phyloP scores from a whole-genome alignment of 1,140 invertebrate species.

The Nixonia krombeini region DNA sequence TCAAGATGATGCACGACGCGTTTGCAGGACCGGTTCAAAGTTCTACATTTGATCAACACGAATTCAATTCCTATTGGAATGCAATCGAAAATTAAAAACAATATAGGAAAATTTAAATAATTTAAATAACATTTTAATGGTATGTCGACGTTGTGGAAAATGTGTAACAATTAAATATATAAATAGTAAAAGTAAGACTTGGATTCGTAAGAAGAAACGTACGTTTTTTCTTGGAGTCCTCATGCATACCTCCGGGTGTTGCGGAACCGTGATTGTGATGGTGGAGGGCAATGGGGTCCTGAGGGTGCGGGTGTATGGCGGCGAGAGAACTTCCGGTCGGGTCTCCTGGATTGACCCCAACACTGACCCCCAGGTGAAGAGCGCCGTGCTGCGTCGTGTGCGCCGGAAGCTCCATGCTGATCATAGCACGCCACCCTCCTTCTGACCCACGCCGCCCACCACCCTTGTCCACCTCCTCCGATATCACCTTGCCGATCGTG shows the following conservation, averaged over 20 bases:
- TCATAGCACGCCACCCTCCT: slow-evolving; percentile 64
- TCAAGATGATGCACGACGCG: too few species aligned
- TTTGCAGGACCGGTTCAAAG: too few species aligned
- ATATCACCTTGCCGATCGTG: slow-evolving; percentile 56
- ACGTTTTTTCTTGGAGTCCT: slow-evolving; percentile 70
- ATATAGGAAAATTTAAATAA: too few species aligned
- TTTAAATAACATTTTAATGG: too few species aligned
- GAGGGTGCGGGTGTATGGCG: slow-evolving; percentile 63
- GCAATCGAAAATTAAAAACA: too few species aligned
- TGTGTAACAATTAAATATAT: slow-evolving; percentile 6
- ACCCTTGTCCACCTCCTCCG: slow-evolving; percentile 54
- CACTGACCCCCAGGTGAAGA: slow-evolving; percentile 63
- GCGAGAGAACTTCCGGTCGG: slow-evolving; percentile 60
- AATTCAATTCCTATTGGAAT: too few species aligned
- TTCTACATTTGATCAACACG: too few species aligned
- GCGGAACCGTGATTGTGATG: slow-evolving; percentile 62
- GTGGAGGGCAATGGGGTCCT: slow-evolving; percentile 61
- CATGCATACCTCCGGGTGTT: slow-evolving; percentile 68
- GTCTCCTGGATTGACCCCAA: slow-evolving; percentile 61
- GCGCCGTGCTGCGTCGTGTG: slow-evolving; percentile 65
- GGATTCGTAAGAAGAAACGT: slow-evolving; percentile 68
- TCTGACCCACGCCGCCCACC: slow-evolving; percentile 53
- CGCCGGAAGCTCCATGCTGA: slow-evolving; percentile 68
- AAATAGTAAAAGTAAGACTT: too few species aligned
- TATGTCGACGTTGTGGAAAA: too few species aligned